Conservation (phyloP, 2,797 vertebrate genomes). For the Molossus molossus region DNA sequence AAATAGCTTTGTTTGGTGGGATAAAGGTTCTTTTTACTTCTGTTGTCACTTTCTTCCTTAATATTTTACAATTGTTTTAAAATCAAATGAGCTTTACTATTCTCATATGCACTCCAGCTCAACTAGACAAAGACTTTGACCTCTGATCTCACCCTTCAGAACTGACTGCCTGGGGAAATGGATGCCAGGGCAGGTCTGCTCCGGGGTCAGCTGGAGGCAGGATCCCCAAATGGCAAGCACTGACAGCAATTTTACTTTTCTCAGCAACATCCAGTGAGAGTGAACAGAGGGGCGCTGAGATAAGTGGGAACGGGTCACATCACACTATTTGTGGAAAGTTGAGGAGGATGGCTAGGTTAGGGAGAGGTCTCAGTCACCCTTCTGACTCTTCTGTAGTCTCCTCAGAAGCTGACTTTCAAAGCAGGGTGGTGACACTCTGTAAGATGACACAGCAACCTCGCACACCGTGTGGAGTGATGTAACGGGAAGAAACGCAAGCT, state of each 20-base stretch:
- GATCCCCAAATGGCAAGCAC: not conserved
- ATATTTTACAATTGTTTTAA: not conserved
- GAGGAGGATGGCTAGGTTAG: not conserved
- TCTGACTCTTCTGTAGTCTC: not conserved
- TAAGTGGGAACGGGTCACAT: not conserved
- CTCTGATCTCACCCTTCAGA: not conserved
- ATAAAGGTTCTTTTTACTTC: slow-evolving; percentile 39
- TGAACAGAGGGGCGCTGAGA: not conserved
- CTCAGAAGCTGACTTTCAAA: slow-evolving; percentile 49
- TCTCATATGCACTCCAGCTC: not conserved
- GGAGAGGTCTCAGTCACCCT: not conserved
- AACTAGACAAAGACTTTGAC: slow-evolving; percentile 30
- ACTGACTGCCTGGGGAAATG: not conserved
- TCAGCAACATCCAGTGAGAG: not conserved
- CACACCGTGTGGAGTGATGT: not conserved
- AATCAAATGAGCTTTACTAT: not conserved
- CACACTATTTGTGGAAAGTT: not conserved
- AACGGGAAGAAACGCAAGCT: not conserved
- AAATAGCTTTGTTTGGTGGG: not conserved
- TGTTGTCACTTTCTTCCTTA: slow-evolving; percentile 41
- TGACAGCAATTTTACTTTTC: not conserved
- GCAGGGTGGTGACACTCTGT: not conserved
- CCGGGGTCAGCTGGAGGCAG: not conserved
- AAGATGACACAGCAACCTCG: not conserved
- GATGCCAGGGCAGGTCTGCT: not conserved